Base-by-base conservation (phyloP, 2,888 invertebrate species). In the Macrosiphum euphorbiae region DNA sequence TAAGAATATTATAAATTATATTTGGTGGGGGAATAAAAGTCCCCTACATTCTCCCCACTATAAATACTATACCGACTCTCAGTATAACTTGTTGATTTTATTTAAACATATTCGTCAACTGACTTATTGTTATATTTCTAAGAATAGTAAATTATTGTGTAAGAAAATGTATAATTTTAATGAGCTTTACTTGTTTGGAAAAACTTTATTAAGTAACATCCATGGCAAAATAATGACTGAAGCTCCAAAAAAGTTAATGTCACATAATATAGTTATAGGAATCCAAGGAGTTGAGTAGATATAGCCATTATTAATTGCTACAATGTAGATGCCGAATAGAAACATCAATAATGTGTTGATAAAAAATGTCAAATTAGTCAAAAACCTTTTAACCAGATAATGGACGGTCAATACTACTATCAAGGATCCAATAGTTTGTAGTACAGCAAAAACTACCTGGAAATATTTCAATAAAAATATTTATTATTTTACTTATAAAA, bases 321-420 rank as follows among this genome's bases (percentile, higher is more conserved):
- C 94, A 10, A 94, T 85, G 52, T 94, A 94, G 2, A 85, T 55
- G 11, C 92, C 91, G 20, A 95, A 88, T 10, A 86, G 10, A n/a
- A 94, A 84, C 24, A 92, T 44, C 84, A 89, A 87, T 26, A 94
- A 28, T 8, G 94, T 88, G 50, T 89, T 94, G 50, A 91, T 84
- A 2, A 88, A 84, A 61, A 94, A 89, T 24, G 94, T 91, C 10
- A 93, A 55, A 47, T 95, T 88, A 5, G 94, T 91, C 35, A 95
- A 41, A 24, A 47, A 86, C 55, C 94, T 61, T 89, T 95, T 95
- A n/a, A 41, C 95, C 16, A 94, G 28, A 44, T 28, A 13, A 86
- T 94, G 89, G 61, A 95, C 92, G 24, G 87, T 50, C 4, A 94
- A 41, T 55, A 94, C 93, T 41, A 94, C 90, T 3, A 78, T 85